Base-by-base conservation (phyloP, 2,113 vertebrate genomes). In the Delphinus delphis region DNA sequence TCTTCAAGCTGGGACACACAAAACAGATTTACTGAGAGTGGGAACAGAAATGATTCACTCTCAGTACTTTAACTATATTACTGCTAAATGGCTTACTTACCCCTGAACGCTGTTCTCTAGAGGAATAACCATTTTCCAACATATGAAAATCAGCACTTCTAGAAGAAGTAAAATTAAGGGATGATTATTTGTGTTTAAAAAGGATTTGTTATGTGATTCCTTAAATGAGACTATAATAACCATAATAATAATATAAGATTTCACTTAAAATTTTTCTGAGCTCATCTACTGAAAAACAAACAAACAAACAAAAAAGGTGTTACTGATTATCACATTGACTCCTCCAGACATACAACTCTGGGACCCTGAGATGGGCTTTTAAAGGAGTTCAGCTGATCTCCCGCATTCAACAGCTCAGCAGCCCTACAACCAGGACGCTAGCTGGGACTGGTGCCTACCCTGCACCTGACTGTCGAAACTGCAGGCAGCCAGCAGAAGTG, bases 1-100 rank as follows among this genome's bases (percentile, higher is more conserved):
- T 70, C 76, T 84, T 53, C 92, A 96, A 93, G 47, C 89, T 84
- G 92, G 84, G 83, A 84, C 68, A 80, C 97, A 93, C 87, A 87
- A 81, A 97, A 81, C 26, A 91, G 89, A 96, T 93, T 96, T 70
- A 41, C 83, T n/a, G 41, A 73, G 47, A 92, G 71, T 41, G 15
- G 14, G 33, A 60, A 55, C 28, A 38, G 50, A 90, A 88, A 83
- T 73, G 21, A 90, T 90, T 77, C 87, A 88, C 71, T 55, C 83
- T 84, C 28, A 9, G 15, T 10, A 20, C 31, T 90, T 94, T 53
- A 74, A 89, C 89, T 41, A 4, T 62, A 38, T 90, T 21, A 38
- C 92, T 58, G 23, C 70, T 86, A 96, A 91, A 58, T 74, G 38
- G 71, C 79, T 70, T 41, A 5, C 38, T 23, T 68, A 28, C 47